Percentiles rank a stretch among this genome's conserved stretches.
These are phyloP conservation scores for Clostera curtula DNA, from an alignment of 2,888 invertebrate genomes.

Conservation along the genomic window DNA sequence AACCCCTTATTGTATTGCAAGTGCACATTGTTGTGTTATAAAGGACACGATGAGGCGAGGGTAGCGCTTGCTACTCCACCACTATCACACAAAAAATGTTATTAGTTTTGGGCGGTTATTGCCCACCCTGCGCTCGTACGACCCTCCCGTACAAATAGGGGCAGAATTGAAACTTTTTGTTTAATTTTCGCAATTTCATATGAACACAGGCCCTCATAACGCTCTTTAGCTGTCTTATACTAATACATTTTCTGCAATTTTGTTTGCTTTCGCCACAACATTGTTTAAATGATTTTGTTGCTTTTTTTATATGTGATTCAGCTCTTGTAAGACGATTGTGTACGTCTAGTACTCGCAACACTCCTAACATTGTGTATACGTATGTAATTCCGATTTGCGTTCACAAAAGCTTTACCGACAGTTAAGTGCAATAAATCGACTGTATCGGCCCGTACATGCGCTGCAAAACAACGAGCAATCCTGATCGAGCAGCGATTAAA, in stretches of 20 bases:
- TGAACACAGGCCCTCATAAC: constrained; percentile 9
- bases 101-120: constrained; percentile 71
- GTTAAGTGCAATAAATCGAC: too few species aligned
- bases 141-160: constrained; percentile 53
- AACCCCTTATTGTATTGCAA: constrained; percentile 59
- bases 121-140: constrained; percentile 50
- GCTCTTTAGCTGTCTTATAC: too few species aligned
- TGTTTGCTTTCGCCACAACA: background rate
- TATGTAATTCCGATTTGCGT: too few species aligned
- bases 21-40: constrained; percentile 60
- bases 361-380: too few species aligned
- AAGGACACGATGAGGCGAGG: constrained; percentile 51
- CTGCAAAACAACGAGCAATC: constrained; percentile 1
- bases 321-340: too few species aligned
- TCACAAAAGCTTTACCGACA: too few species aligned
- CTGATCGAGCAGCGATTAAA: constrained; percentile 55
- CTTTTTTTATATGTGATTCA: too few species aligned
- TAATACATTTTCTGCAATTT: background rate
- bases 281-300: background rate
- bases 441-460: too few species aligned
- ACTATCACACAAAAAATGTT: constrained; percentile 70
- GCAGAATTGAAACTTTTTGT: constrained; percentile 48
- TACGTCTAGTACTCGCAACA: too few species aligned
- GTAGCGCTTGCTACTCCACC: constrained; percentile 51
- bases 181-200: constrained; percentile 29